Percentiles rank a stretch among this genome's conserved stretches.
Evolutionary conservation across 2,888 invertebrate genomes (phyloP).

Genomic region (Tanaodytes sp.): DNA sequence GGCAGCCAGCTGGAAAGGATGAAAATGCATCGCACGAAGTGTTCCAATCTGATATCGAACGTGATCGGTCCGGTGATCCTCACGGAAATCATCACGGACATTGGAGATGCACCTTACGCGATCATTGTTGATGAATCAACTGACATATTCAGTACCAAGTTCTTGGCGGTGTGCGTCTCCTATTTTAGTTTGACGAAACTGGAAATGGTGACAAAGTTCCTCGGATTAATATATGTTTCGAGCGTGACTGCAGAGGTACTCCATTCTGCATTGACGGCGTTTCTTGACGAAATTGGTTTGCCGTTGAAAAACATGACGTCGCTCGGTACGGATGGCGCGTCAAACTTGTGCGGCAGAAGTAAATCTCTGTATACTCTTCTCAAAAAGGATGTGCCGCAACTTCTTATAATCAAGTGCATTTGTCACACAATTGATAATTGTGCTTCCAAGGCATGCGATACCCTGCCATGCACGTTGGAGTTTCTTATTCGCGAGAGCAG

Average conservation of each 20-base stretch:
- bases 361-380: slow-evolving; percentile 12
- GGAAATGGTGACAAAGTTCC: slow-evolving; percentile 55
- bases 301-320: slow-evolving; percentile 54
- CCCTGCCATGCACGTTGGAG: slow-evolving; percentile 54
- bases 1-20: slow-evolving; percentile 28
- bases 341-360: slow-evolving; percentile 16
- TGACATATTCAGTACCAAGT: slow-evolving; percentile 56
- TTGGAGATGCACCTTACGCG: slow-evolving; percentile 50
- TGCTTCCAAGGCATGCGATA: slow-evolving; percentile 56
- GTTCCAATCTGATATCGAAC: slow-evolving; percentile 52
- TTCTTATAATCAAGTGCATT: slow-evolving; percentile 53
- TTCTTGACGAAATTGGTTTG: slow-evolving; percentile 19
- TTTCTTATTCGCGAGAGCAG: slow-evolving; percentile 59
- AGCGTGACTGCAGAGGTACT: slow-evolving; percentile 24
- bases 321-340: slow-evolving; percentile 60
- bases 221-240: slow-evolving; percentile 53
- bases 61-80: slow-evolving; percentile 50
- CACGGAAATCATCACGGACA: slow-evolving; percentile 53
- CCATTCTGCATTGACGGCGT: slow-evolving; percentile 10
- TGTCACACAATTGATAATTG: slow-evolving; percentile 60
- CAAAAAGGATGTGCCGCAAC: slow-evolving; percentile 7
- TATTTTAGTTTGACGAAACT: slow-evolving; percentile 52
- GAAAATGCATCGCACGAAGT: slow-evolving; percentile 56
- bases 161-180: slow-evolving; percentile 54
- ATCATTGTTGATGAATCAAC: slow-evolving; percentile 58